Base-by-base conservation (phyloP, 2,113 vertebrate genomes). In the Okapia johnstoni region DNA sequence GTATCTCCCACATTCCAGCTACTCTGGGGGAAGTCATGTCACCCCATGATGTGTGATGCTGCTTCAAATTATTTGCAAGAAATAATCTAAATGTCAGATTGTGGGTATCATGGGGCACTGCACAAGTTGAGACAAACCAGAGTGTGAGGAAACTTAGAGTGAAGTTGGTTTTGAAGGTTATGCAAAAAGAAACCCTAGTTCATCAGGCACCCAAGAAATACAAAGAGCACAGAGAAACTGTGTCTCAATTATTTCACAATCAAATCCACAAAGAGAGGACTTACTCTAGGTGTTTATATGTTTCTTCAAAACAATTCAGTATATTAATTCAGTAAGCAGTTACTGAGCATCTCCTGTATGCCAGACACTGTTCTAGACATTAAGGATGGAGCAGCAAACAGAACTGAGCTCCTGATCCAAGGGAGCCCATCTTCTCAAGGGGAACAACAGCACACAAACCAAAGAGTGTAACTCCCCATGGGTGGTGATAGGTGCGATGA, bases 61-160 rank as follows among this genome's bases (percentile, higher is more conserved):
- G 58, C 85, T 85, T 76, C 94, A 97, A 94, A 97, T 94, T 57
- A 94, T 83, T 97, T 98, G 96, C 91, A 97, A 95, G 97, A 97
- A 97, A 98, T 90, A 98, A 98, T 76, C 96, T 95, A 96, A 98
- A 98, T 94, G 95, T 97, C 96, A 83, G 92, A 88, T 96, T 28
- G 54, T 94, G 90, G 95, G 77, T 92, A 79, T 96, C 97, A 66
- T 76, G 81, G 96, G 96, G 88, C 92, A 96, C 77, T 60, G 85
- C 88, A 52, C 97, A 94, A 95, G 97, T 93, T 81, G 77, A 98
- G 91, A 97, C 97, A 97, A 93, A 98, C 93, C 79, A 93, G 61
- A 76, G 83, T 92, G 91, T 94, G 88, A 97, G 95, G 52, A 91
- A 94, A 84, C 90, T 94, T 94, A 6, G 36, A 95, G 76, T 40